Conservation (phyloP, 2,888 invertebrate species). For the Phorcus lineatus region DNA sequence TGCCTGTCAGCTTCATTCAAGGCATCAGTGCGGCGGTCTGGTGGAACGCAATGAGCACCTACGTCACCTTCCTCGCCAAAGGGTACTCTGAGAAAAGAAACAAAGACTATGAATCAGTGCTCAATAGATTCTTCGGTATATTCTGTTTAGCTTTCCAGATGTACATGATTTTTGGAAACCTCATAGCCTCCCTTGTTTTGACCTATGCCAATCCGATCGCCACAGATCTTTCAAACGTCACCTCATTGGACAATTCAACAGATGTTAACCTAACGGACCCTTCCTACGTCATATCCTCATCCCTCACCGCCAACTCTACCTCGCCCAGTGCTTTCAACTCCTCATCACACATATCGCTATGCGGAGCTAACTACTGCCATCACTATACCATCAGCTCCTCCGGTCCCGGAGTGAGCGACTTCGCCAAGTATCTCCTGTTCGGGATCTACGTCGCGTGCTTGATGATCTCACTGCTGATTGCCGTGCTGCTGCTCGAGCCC, state of each 20-base stretch:
- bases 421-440: constrained; percentile 60
- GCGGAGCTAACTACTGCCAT: constrained; percentile 63
- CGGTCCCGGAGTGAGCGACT: constrained; percentile 41
- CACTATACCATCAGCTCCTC: constrained; percentile 40
- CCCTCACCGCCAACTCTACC: not conserved
- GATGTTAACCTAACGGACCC: not conserved
- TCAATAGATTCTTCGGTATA: constrained; percentile 70
- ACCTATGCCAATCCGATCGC: constrained; percentile 25
- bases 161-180: constrained; percentile 67
- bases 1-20: constrained; percentile 62
- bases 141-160: constrained; percentile 69
- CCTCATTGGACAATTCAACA: not conserved
- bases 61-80: constrained; percentile 67
- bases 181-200: constrained; percentile 68
- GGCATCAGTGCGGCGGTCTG: constrained; percentile 67
- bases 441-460: constrained; percentile 62
- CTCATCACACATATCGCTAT: constrained; percentile 38
- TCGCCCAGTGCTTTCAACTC: not conserved
- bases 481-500: constrained; percentile 61
- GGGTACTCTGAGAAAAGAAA: constrained; percentile 59
- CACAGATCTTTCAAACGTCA: not conserved
- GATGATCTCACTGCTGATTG: constrained; percentile 57
- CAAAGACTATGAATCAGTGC: constrained; percentile 54
- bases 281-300: not conserved
- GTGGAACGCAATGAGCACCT: constrained; percentile 72